Conservation (phyloP, 2,888 invertebrate genomes). For the Liodrosophila aerea region DNA sequence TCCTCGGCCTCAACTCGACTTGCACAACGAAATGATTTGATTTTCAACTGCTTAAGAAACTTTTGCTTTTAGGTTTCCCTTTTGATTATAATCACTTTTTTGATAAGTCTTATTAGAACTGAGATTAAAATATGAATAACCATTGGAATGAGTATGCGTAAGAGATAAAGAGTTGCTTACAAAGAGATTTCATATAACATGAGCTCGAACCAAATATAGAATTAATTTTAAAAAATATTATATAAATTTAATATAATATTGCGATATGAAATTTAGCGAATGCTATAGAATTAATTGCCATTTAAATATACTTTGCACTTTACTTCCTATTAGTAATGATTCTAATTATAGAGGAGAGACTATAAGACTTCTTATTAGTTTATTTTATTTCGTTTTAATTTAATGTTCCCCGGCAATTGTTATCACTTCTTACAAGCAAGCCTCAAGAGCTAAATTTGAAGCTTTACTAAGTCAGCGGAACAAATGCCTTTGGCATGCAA, state of each 20-base stretch:
- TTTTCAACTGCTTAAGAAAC: conserved; percentile 9
- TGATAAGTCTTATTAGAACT: neutral
- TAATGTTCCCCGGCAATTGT: neutral
- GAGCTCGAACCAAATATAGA: too few species aligned
- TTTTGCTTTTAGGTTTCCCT: neutral
- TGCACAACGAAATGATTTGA: conserved; percentile 26
- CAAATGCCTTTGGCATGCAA: conserved; percentile 47
- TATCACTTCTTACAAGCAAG: conserved; percentile 2
- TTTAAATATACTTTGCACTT: too few species aligned
- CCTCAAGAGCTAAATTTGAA: neutral
- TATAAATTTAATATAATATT: too few species aligned
- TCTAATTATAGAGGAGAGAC: too few species aligned
- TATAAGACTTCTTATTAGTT: too few species aligned
- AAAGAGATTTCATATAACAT: too few species aligned
- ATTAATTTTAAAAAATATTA: too few species aligned
- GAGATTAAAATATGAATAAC: neutral
- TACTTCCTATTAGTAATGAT: too few species aligned
- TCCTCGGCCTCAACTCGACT: conserved; percentile 24
- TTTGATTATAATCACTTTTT: conserved; percentile 1
- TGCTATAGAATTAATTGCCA: too few species aligned
- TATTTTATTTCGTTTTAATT: too few species aligned
- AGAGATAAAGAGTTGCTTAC: too few species aligned
- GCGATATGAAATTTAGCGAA: too few species aligned
- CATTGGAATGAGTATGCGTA: neutral
- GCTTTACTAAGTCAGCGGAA: conserved; percentile 35